phyloP scores from a whole-genome alignment of 2,797 vertebrate species.

The Scyliorhinus canicula region DNA sequence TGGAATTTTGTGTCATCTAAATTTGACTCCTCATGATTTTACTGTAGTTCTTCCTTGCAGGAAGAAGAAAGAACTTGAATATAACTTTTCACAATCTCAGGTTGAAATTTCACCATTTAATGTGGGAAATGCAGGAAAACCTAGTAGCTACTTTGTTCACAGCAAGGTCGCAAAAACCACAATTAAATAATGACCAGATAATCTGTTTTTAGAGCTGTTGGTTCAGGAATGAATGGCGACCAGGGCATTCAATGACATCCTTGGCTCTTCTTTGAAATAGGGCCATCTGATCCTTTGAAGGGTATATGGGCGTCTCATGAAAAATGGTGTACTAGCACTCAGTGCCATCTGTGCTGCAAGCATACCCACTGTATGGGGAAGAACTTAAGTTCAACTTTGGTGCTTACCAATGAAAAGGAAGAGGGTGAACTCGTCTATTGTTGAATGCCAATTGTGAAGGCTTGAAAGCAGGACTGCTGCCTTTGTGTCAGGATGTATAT shows the following conservation, averaged over 20 bases:
- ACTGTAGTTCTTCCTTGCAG: not conserved
- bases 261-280: not conserved
- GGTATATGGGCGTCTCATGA: not conserved
- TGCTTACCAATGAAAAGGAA: not conserved
- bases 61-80: too few species aligned
- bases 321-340: not conserved
- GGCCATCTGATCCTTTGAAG: not conserved
- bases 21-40: too few species aligned
- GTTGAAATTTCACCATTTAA: too few species aligned
- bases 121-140: not conserved
- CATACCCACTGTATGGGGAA: not conserved
- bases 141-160: not conserved
- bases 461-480: not conserved
- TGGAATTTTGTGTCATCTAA: too few species aligned
- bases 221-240: not conserved
- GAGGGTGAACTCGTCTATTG: not conserved
- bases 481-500: not conserved
- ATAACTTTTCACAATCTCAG: not conserved
- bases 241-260: not conserved
- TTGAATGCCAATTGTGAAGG: not conserved
- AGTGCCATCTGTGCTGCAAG: not conserved
- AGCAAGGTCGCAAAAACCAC: not conserved
- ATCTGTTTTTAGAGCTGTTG: not conserved
- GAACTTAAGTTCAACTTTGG: not conserved
- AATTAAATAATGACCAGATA: not conserved